Evolutionary conservation across 2,113 vertebrate genomes (phyloP).

Genomic region (Otis tarda): DNA sequence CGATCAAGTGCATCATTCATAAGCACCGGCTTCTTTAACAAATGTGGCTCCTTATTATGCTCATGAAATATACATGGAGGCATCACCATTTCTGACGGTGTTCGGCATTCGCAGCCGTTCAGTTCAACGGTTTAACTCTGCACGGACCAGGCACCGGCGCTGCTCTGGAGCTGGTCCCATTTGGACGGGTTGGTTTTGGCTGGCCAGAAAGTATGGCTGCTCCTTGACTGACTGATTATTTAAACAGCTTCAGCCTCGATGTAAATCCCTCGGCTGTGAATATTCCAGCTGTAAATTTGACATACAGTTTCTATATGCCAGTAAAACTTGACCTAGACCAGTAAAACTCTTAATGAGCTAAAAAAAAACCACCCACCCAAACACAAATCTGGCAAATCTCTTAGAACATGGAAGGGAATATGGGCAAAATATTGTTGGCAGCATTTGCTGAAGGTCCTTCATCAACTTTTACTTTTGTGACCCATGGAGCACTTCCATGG

Average conservation of each 20-base stretch:
- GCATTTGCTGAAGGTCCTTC: not conserved
- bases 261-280: not conserved
- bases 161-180: not conserved
- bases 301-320: not conserved
- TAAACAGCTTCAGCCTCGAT: not conserved
- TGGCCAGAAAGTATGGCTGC: not conserved
- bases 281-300: not conserved
- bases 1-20: conserved; percentile 19
- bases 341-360: not conserved
- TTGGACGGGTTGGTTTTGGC: not conserved
- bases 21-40: conserved; percentile 27
- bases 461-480: not conserved
- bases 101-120: rapidly evolving
- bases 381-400: not conserved
- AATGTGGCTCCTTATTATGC: conserved; percentile 17
- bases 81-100: not conserved
- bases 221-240: not conserved
- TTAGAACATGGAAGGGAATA: not conserved
- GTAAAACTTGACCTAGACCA: conserved; percentile 14
- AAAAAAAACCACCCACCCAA: not conserved
- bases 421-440: not conserved
- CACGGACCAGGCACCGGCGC: rapidly evolving
- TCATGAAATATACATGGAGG: conserved; percentile 30
- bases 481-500: not conserved
- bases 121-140: not conserved